Evolutionary conservation across 23 tunicate genomes (phyloP), one percentile per base, ranked within the genome.

Genomic region (Ascidia mentula): DNA sequence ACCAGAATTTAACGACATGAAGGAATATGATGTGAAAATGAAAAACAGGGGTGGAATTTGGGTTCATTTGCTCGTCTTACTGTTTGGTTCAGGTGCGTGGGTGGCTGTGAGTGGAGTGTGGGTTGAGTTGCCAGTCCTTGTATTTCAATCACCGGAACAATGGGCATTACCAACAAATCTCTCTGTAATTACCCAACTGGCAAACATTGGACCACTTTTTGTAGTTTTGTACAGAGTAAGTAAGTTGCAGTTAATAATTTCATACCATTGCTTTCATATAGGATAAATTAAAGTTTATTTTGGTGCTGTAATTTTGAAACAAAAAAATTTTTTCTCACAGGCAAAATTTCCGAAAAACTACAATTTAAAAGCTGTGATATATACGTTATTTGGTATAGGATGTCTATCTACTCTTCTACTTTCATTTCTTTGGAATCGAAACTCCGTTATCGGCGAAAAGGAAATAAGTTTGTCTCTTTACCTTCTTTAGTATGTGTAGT

Each of bases 21-120:
- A n/a, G n/a, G n/a, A n/a, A n/a, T n/a, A n/a, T n/a, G n/a, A n/a
- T n/a, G n/a, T n/a, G n/a, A n/a, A n/a, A n/a, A n/a, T n/a, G n/a
- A n/a, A n/a, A n/a, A n/a, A n/a, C n/a, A n/a, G n/a, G n/a, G n/a
- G n/a, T n/a, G n/a, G n/a, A n/a, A n/a, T n/a, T 69, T 73, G 80
- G 12, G 79, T 88, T 22, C 93, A 88, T 33, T 37, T 83, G 1
- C 69, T 88, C n/a, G 87, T 88, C 24, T 60, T 88, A 20, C 60
- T 88, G 40, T 88, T 88, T 71, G 93, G 93, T n/a, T 83, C 87
- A 82, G 93, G 93, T 32, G 93, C 93, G 5, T 88, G 93, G 93
- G 77, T 88, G 40, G 96, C 96, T 15, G 86, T 90, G 0, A 90
- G 86, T 76, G 90, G 96, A 18, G 83, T 85, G 20, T 90, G 96